A percentile compares a stretch with the other conserved stretches of the same genome.
phyloP scores from a whole-genome alignment of 2,113 vertebrate genomes.

The Brevimyrus niger region DNA sequence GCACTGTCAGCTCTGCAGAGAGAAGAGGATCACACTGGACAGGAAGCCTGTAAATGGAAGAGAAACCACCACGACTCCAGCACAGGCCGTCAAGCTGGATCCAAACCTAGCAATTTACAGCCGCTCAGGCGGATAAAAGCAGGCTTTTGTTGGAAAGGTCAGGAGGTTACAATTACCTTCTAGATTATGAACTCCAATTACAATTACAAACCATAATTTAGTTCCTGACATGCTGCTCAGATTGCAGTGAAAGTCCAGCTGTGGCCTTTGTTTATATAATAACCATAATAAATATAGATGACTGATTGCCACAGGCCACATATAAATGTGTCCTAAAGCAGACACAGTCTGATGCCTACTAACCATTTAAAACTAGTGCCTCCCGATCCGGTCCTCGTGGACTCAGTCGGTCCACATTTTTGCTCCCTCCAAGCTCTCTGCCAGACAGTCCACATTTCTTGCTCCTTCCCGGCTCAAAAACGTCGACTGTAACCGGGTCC shows the following conservation, averaged over 20 bases:
- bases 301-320: not conserved
- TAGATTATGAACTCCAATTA: not conserved
- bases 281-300: not conserved
- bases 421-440: not conserved
- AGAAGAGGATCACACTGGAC: not conserved
- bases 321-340: too few species aligned
- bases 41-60: not conserved
- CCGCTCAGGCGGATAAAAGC: not conserved
- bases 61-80: not conserved
- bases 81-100: not conserved
- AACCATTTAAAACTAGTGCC: not conserved
- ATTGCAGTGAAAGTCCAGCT: not conserved
- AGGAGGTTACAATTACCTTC: not conserved
- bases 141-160: not conserved
- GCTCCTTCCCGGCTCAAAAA: not conserved
- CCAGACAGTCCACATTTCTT: not conserved
- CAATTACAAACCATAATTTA: not conserved
- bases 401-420: not conserved
- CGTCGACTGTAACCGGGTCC: not conserved
- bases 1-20: not conserved
- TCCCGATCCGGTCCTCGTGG: not conserved
- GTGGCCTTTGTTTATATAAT: not conserved
- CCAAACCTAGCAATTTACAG: not conserved
- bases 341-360: too few species aligned
- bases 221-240: not conserved